These are phyloP conservation scores for Lontra canadensis DNA, from an alignment of 2,113 vertebrate genomes.

Conservation along the genomic window DNA sequence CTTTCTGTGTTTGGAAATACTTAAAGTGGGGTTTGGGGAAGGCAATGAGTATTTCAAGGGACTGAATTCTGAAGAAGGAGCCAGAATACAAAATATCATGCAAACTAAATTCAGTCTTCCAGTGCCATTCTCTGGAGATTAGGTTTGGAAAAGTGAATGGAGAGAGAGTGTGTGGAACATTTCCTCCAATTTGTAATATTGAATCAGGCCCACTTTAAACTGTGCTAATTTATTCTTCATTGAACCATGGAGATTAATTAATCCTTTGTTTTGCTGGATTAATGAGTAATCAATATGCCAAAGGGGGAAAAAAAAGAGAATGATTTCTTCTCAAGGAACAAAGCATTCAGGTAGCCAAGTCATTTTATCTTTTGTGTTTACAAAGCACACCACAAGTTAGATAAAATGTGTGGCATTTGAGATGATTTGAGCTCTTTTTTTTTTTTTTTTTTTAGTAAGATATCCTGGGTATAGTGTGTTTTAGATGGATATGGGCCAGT, in stretches of 20 bases:
- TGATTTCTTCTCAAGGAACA: constrained; percentile 76
- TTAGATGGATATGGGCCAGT: neutral
- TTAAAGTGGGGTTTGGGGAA: constrained; percentile 13
- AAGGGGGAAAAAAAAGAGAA: constrained; percentile 71
- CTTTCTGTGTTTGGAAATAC: constrained; percentile 21
- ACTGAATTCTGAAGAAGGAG: neutral
- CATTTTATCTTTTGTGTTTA: constrained; percentile 67
- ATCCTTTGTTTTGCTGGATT: constrained; percentile 81
- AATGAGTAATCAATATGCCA: constrained; percentile 80
- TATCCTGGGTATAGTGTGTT: neutral
- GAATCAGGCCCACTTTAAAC: constrained; percentile 75
- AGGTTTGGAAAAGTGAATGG: constrained; percentile 38
- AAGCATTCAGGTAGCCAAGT: constrained; percentile 61
- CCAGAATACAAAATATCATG: neutral
- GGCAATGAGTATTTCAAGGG: constrained; percentile 30
- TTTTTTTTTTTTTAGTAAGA: neutral
- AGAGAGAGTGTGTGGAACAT: neutral
- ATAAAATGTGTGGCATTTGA: constrained; percentile 36
- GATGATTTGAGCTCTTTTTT: neutral
- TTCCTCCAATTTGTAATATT: constrained; percentile 75
- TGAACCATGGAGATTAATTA: constrained; percentile 78
- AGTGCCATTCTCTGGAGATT: constrained; percentile 45
- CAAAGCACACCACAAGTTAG: constrained; percentile 45
- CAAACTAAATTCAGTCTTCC: neutral
- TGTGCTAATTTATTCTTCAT: constrained; percentile 79